Evolutionary conservation across 2,113 vertebrate species (phyloP).

Genomic region (Urocynchramus pylzowi): DNA sequence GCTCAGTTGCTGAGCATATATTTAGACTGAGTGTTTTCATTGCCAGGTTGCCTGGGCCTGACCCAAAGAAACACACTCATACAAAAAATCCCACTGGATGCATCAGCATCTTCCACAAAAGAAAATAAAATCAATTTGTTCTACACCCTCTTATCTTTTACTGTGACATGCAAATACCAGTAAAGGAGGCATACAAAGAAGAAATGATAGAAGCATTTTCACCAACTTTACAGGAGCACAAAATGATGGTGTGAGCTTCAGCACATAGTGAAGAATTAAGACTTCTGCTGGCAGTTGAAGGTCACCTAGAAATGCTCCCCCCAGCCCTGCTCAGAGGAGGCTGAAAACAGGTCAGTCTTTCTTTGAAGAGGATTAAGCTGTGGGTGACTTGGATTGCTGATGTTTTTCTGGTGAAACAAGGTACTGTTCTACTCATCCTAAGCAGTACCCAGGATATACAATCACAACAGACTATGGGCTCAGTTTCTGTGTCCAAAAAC

Average conservation of each 20-base stretch:
- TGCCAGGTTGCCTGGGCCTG: background rate
- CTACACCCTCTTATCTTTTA: background rate
- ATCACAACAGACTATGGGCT: background rate
- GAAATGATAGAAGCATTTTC: background rate
- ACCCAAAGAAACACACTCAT: background rate
- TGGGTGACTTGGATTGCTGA: background rate
- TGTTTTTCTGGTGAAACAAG: background rate
- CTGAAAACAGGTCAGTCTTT: constrained; percentile 9
- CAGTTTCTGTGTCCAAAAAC: background rate
- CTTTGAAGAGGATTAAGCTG: constrained; percentile 1
- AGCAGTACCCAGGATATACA: accelerated
- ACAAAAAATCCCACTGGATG: background rate
- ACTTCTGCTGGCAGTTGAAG: background rate
- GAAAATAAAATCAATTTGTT: background rate
- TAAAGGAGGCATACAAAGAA: background rate
- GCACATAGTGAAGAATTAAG: background rate
- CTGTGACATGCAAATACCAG: background rate
- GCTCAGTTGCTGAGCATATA: constrained; percentile 3
- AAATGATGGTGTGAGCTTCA: background rate
- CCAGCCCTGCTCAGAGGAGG: background rate
- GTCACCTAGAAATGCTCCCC: background rate
- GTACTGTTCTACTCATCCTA: background rate
- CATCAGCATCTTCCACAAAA: background rate
- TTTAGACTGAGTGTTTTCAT: background rate
- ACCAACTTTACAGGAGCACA: background rate